Conservation (phyloP, 2,888 invertebrate species). For the Trichopria drosophilae region DNA sequence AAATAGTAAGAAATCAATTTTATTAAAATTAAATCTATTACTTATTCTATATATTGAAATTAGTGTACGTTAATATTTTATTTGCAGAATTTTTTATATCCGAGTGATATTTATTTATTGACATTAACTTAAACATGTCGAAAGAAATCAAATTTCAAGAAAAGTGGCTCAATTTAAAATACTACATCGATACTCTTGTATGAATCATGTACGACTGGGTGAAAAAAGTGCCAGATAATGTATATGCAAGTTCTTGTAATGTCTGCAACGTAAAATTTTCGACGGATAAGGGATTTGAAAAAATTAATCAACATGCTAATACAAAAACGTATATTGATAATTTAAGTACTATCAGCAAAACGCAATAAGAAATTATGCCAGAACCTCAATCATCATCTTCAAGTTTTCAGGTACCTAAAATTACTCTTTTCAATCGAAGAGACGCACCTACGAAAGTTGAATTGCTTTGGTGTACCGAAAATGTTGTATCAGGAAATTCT, state of each 20-base stretch:
- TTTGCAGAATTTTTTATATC: conserved; percentile 4
- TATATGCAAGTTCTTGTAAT: conserved; percentile 15
- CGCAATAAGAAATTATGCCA: conserved; percentile 12
- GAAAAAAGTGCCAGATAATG: conserved; percentile 14
- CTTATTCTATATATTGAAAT: neutral
- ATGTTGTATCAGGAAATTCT: conserved; percentile 10
- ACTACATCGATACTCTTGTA: conserved; percentile 10
- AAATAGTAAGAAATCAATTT: neutral
- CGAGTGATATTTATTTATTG: neutral
- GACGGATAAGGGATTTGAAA: conserved; percentile 21
- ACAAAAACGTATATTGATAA: conserved; percentile 10
- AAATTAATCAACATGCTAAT: conserved; percentile 21
- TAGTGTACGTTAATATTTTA: neutral
- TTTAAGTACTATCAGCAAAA: conserved; percentile 10
- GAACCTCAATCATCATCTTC: conserved; percentile 13
- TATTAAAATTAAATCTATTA: neutral
- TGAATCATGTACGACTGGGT: conserved; percentile 13
- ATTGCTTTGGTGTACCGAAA: conserved; percentile 18
- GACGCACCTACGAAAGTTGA: conserved; percentile 21
- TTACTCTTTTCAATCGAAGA: conserved; percentile 20
- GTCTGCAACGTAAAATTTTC: conserved; percentile 19
- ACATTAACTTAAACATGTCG: conserved; percentile 11
- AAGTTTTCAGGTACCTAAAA: neutral
- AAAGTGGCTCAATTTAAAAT: conserved; percentile 11
- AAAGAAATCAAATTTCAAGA: conserved; percentile 17